These are phyloP conservation scores for Canis aureus DNA, from an alignment of 2,113 vertebrate genomes.

Conservation along the genomic window DNA sequence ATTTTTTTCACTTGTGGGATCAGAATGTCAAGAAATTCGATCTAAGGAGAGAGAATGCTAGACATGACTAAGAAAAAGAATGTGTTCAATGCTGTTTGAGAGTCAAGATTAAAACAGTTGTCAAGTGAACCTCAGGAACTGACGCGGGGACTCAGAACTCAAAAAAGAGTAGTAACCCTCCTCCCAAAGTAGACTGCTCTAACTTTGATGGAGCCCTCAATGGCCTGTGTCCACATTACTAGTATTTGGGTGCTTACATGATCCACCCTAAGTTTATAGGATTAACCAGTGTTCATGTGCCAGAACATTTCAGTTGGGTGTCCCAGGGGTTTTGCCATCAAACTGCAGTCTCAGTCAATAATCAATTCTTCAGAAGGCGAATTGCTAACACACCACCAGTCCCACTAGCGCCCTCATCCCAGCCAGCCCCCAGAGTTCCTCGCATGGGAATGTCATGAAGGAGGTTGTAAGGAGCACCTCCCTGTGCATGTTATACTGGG, in stretches of 20 bases:
- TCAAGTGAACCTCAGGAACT: background rate
- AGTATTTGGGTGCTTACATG: background rate
- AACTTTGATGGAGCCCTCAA: conserved; percentile 1
- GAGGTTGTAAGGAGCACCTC: background rate
- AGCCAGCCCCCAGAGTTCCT: background rate
- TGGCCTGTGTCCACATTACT: background rate
- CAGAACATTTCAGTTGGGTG: background rate
- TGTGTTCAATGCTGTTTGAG: background rate
- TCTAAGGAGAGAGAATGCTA: background rate
- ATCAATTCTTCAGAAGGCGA: background rate
- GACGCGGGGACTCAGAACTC: background rate
- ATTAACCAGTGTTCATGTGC: background rate
- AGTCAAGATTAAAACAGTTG: background rate
- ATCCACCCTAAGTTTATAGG: background rate
- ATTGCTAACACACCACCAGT: background rate
- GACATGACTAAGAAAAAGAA: background rate
- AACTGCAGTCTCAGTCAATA: background rate
- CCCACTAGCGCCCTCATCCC: background rate
- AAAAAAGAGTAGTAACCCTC: background rate
- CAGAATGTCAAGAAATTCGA: background rate
- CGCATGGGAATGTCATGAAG: background rate
- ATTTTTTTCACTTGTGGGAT: background rate
- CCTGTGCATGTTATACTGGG: background rate
- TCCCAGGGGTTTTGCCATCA: background rate
- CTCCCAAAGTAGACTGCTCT: background rate